These are phyloP conservation scores for Tetranychus truncatus DNA, from an alignment of 2,888 invertebrate species.

Conservation along the genomic window DNA sequence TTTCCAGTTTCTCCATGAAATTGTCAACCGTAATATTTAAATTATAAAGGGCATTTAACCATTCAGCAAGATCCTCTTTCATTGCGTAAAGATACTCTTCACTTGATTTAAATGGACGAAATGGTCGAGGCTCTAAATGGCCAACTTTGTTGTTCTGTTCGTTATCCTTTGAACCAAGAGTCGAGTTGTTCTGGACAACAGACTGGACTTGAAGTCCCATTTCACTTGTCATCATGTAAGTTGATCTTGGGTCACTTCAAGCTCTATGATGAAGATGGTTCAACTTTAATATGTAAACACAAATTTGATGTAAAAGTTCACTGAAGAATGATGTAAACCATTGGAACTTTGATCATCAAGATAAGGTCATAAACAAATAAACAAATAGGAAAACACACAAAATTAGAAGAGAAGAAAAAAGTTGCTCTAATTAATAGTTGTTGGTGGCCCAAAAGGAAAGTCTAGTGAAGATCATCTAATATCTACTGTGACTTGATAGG, in stretches of 20 bases:
- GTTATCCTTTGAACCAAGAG: background rate
- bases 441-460: background rate
- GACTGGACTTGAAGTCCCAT: background rate
- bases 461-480: background rate
- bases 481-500: background rate
- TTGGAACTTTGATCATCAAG: background rate
- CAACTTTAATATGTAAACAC: no score
- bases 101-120: slow-evolving; percentile 2
- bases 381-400: background rate
- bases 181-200: background rate
- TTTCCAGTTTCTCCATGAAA: slow-evolving; percentile 79
- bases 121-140: background rate
- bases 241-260: no score
- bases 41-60: slow-evolving; percentile 77
- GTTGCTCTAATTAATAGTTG: background rate
- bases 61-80: slow-evolving; percentile 93
- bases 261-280: no score
- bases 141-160: background rate
- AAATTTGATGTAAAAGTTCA: background rate
- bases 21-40: slow-evolving; percentile 68
- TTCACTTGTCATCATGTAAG: background rate
- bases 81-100: slow-evolving; percentile 91
- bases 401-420: background rate
- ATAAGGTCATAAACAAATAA: background rate
- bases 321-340: background rate